Evolutionary conservation across 2,797 vertebrate genomes (phyloP), one percentile per base, ranked within the genome.

Genomic region (Poecilia gillii): DNA sequence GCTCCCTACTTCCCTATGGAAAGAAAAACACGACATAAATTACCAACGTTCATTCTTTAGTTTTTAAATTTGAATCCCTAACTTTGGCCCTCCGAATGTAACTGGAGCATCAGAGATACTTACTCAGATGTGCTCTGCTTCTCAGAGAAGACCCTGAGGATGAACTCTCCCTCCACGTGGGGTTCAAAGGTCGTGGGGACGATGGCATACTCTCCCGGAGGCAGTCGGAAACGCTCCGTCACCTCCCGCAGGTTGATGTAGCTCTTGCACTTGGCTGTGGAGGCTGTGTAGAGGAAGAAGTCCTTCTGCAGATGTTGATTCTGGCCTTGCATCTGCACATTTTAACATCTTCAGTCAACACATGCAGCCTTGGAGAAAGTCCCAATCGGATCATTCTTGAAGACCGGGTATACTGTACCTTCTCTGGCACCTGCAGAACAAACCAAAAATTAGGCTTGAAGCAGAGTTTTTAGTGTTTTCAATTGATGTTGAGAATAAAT

Each of bases 171-270:
- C 79, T 99, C 99, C 73, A 97, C 94, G 77, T 99, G 96, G 20
- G 97, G 95, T 33, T 99, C 94, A 0, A 97, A 99, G 72, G 97
- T 99, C 0, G 99, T 97, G 45, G 98, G 99, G 81, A 99, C 93
- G 81, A 99, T 93, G 85, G 96, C 96, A 0, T 99, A 99, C 86
- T 99, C 97, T 0, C 97, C 98, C 0, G 97, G 98, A 31, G 97
- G 97, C 78, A 99, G 93, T 3, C 96, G 95, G 92, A 99, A 97
- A 5, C 99, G 97, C 90, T 99, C 96, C 0, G 97, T 97, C 75
- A 99, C 95, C 93, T 99, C 99, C n/a, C 98, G 92, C 91, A 99
- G 96, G 91, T 99, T 99, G 82, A 99, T 97, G 86, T 98, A 99
- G 72, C 95, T 95, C 80, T 97, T 97, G 76, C 97, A 97, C 89